Base-by-base conservation (phyloP, 2,888 invertebrate genomes). In the Drosophila vallismaia region DNA sequence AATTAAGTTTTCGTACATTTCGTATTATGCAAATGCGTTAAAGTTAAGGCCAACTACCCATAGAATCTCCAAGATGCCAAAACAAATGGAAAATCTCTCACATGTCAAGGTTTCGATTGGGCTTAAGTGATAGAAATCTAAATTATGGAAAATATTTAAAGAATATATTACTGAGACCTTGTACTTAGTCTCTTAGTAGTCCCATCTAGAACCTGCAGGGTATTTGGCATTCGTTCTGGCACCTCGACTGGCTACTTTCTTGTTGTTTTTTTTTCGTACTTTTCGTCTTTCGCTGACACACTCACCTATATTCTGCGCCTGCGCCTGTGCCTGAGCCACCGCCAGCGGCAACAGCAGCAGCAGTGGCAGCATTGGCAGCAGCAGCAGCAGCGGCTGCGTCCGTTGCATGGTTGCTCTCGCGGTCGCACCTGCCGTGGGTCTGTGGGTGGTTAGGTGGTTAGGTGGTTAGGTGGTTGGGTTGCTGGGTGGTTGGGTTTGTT, bases 261-360 rank as follows among this genome's bases (percentile, higher is more conserved):
- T 59, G 40, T 62, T 40, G 53, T 63, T 53, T 46, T 52, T 19
- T 63, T 53, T 46, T 52, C 40, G 40, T 42, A 19, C 40, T 53
- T 71, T 57, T 76, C 60, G 80, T 77, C 77, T 75, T 77, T 78
- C 66, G 74, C 82, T 86, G 89, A 88, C 89, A 89, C 79, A 89
- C 90, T 90, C 89, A 90, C 90, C 90, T 89, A 90, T 89, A 89
- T 90, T 90, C 86, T 90, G 90, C 77, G 90, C 90, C 88, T 88
- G 88, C 73, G 81, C 52, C 53, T 54, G 19, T 19, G 19, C 19
- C 19, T 19, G 58, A 44, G 76, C 51, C 51, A 82, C 33, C 83
- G 80, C 59, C 79, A 78, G 12, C 77, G 75, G 62, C 80, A 86
- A 77, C 74, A 78, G 74, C 14, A 48, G 60, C 63, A 48, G 40